Conservation (phyloP, 64 coral and sea anemone genomes). For the Stylophora pistillata region DNA sequence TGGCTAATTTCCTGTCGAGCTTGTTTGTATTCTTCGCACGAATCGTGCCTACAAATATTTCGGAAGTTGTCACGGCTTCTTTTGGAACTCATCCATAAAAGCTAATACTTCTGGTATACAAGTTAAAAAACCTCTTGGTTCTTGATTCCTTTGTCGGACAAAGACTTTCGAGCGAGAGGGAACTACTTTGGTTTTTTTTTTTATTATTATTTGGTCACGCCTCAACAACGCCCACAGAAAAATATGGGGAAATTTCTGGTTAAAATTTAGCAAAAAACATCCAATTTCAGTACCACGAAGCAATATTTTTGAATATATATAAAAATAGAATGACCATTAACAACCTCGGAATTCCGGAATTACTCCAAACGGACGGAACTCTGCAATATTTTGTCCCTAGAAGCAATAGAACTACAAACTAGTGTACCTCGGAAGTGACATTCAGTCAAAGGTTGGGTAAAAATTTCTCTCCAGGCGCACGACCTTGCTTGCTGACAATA, state of each 20-base stretch:
- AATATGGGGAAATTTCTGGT: conserved; percentile 9
- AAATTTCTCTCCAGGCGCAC: background rate
- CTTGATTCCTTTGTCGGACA: background rate
- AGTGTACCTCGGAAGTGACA: conserved; percentile 6
- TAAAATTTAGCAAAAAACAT: too few relatives aligned
- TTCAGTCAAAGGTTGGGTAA: background rate
- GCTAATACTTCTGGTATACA: background rate
- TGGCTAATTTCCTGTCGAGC: conserved; percentile 16
- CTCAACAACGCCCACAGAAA: background rate
- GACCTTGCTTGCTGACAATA: background rate
- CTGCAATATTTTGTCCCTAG: background rate
- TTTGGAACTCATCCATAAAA: background rate
- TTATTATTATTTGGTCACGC: background rate
- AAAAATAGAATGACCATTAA: background rate
- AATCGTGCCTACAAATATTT: conserved; percentile 34
- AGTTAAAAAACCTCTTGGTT: background rate
- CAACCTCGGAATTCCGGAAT: conserved; percentile 40
- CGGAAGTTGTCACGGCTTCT: conserved; percentile 28
- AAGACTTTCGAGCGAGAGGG: background rate
- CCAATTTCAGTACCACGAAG: background rate
- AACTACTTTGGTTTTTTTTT: background rate
- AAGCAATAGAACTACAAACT: background rate
- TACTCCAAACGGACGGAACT: conserved; percentile 23
- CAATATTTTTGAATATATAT: background rate
- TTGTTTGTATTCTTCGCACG: conserved; percentile 47